Base-by-base conservation (phyloP, 2,113 vertebrate species). In the Nipponia nippon region DNA sequence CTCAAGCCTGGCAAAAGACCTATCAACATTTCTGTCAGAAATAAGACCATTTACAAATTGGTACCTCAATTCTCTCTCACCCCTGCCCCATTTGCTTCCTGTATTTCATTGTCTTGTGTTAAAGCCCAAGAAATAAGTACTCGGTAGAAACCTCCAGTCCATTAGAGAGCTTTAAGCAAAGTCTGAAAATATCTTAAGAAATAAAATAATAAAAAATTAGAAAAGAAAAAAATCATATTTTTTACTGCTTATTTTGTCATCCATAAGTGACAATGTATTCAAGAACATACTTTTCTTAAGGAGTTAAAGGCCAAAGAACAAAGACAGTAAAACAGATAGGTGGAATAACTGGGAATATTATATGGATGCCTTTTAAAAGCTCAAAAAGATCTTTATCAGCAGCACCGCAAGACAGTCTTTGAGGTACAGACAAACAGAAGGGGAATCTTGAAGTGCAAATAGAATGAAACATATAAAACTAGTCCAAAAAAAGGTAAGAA, bases 21-120 rank as follows among this genome's bases (percentile, higher is more conserved):
- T 90, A 87, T 97, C 95, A 97, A 97, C 94, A 90, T 93, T 97
- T 97, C 95, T 96, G 89, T 94, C 96, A 97, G 93, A 95, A 97
- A 96, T 92, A 87, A 89, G 94, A 93, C 95, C 91, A 96, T 95
- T 97, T 96, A 96, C 92, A 95, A 96, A 88, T 90, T 93, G 87
- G 91, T 82, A 88, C 78, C 83, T 89, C 91, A 77, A 72, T 93
- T 88, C 87, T 66, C 76, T 91, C 88, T 90, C 81, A 71, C 72
- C 76, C 23, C 32, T 90, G 82, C 70, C 76, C 89, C 92, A 90
- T 79, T 87, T 93, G 23, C 92, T 95, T 95, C 91, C 79, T 80
- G 32, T 79, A 69, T 72, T 95, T 90, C 46, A 5, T 66, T 76
- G 61, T 87, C 86, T 92, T 61, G 47, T 72, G 34, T 52, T 93